Evolutionary conservation across 2,797 vertebrate species (phyloP), one percentile per base, ranked within the genome.

Genomic region (Tapirus indicus): DNA sequence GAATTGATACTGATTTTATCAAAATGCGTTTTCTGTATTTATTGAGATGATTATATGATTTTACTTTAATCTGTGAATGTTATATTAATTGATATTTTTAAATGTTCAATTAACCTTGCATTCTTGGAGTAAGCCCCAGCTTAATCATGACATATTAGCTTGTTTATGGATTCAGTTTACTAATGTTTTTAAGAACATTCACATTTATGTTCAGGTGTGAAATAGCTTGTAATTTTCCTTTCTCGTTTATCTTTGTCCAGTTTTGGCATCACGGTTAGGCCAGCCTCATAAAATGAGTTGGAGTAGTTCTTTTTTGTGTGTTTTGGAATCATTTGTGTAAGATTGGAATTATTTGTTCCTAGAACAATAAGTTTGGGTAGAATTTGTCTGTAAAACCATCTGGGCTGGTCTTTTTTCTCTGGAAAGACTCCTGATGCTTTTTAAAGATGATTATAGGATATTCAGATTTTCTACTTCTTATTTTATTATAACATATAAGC

Each of bases 381-480:
- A 97, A 82, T 71, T 95, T n/a, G 38, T n/a, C 27, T 21, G 10
- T 54, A 79, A 93, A 94, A 78, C 69, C 58, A 68, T 41, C 69
- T 83, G n/a, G 68, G 17, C 87, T 27, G 1, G 41, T 49, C 38
- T 83, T 88, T 91, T 71, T 41, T n/a, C 88, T 86, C 2, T 90
- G 29, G 72, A 56, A 94, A 85, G 17, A 72, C 74, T 92, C 86
- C 58, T 96, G n/a, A 69, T 80, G 32, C 60, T 95, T 95, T 62
- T 21, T 23, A 52, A 38, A 78, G 77, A 87, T 75, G 32, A 72
- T 92, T 86, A 54, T 72, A 77, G 38, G n/a, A 69, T 90, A 16
- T 29, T 35, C 29, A 71, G 14, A 35, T 38, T 85, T 95, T 89
- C 38, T 89, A 7, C 38, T 49, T 44, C 41, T 88, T 74, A 23